Conservation (phyloP, 1,140 invertebrate genomes). For the Agrypnia vestita region DNA sequence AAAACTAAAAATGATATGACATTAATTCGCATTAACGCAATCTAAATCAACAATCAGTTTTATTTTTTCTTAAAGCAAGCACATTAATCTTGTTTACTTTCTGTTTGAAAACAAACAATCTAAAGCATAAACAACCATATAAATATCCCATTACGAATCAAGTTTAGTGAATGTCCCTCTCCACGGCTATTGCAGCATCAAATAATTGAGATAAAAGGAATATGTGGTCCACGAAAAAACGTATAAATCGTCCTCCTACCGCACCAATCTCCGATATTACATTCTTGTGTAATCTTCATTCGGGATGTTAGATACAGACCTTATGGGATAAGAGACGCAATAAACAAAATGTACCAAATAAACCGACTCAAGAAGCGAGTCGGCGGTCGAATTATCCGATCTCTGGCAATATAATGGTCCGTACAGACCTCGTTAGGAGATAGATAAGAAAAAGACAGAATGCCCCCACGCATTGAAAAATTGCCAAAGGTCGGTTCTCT, state of each 20-base stretch:
- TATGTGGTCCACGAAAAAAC: slow-evolving; percentile 39
- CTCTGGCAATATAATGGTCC: slow-evolving; percentile 54
- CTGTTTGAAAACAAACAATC: not conserved
- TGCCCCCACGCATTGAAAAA: not conserved
- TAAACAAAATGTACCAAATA: slow-evolving; percentile 46
- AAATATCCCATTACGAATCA: slow-evolving; percentile 36
- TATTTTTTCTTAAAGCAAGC: not conserved
- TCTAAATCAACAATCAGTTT: too few relatives aligned
- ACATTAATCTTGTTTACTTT: not conserved
- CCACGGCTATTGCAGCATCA: slow-evolving; percentile 20
- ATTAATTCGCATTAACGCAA: too few relatives aligned
- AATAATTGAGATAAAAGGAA: slow-evolving; percentile 44
- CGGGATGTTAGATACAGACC: slow-evolving; percentile 12
- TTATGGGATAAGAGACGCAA: slow-evolving; percentile 10
- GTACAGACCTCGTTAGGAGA: slow-evolving; percentile 17
- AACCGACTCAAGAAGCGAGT: slow-evolving; percentile 15
- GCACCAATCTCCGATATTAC: slow-evolving; percentile 41
- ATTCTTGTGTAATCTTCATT: slow-evolving; percentile 24
- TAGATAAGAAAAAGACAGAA: slow-evolving; percentile 17
- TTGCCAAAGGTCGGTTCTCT: not conserved
- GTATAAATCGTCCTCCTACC: slow-evolving; percentile 30
- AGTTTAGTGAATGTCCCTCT: slow-evolving; percentile 23
- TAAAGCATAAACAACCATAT: slow-evolving; percentile 22
- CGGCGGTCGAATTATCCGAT: slow-evolving; percentile 45
- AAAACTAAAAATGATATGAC: too few relatives aligned